phyloP scores from a whole-genome alignment of 1,140 invertebrate species.

The Papilio xuthus region DNA sequence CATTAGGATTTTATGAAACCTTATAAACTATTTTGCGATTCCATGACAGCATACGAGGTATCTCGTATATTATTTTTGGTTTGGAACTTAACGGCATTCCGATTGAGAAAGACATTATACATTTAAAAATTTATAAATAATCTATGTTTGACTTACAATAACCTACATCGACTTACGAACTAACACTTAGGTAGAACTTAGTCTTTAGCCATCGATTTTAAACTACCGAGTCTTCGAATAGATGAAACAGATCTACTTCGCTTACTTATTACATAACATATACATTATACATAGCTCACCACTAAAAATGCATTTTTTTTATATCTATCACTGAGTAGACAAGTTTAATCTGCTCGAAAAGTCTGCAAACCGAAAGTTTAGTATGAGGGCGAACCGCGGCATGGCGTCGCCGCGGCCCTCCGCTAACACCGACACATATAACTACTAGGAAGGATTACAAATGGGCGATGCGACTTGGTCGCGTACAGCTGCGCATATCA shows the following conservation, averaged over 20 bases:
- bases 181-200: constrained; percentile 72
- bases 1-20: constrained; percentile 52
- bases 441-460: constrained; percentile 78
- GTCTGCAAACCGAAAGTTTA: constrained; percentile 74
- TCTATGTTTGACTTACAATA: constrained; percentile 75
- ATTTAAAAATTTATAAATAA: constrained; percentile 74
- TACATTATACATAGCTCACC: constrained; percentile 75
- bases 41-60: constrained; percentile 65
- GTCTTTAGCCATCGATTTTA: constrained; percentile 79
- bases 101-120: constrained; percentile 75
- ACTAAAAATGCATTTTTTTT: constrained; percentile 79
- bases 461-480: constrained; percentile 74
- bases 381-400: constrained; percentile 39
- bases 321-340: constrained; percentile 80
- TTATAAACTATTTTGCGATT: constrained; percentile 65
- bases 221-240: constrained; percentile 78
- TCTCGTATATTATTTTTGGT: constrained; percentile 69
- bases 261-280: constrained; percentile 71
- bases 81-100: constrained; percentile 72
- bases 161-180: constrained; percentile 71
- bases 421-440: constrained; percentile 59
- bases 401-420: constrained; percentile 9
- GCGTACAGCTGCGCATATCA: constrained; percentile 77
- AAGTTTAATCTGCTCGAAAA: constrained; percentile 80
- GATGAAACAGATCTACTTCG: constrained; percentile 80